These are phyloP conservation scores for Hyperopisus bebe DNA, from an alignment of 2,113 vertebrate genomes.

Conservation along the genomic window DNA sequence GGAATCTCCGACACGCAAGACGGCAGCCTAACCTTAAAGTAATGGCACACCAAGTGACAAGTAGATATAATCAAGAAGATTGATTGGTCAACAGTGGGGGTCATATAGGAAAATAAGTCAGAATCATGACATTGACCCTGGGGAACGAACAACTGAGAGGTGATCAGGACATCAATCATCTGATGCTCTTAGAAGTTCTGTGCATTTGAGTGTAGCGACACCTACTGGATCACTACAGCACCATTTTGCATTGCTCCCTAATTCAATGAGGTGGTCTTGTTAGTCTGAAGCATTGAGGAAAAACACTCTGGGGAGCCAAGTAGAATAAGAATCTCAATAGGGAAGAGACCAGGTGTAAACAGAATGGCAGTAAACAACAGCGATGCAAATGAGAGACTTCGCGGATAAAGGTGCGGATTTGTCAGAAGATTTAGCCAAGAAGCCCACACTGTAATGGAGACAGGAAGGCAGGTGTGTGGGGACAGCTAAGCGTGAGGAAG, in stretches of 20 bases:
- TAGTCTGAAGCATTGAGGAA: background rate
- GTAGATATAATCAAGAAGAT: background rate
- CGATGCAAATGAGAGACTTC: background rate
- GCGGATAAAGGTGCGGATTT: background rate
- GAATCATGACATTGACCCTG: background rate
- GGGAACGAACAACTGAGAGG: background rate
- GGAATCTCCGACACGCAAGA: background rate
- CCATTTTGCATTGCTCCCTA: background rate
- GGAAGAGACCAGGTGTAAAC: background rate
- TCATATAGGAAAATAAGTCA: slow-evolving; percentile 12
- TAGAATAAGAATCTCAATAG: background rate
- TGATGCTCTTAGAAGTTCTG: background rate
- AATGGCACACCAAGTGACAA: background rate
- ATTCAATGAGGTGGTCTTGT: background rate
- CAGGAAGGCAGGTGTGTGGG: background rate
- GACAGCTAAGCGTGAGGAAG: background rate
- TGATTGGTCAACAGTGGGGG: background rate
- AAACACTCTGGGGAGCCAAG: background rate
- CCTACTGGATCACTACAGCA: background rate
- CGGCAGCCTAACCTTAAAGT: slow-evolving; percentile 3
- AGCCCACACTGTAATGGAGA: background rate
- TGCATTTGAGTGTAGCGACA: slow-evolving; percentile 4
- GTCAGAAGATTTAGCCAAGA: background rate
- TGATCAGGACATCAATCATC: background rate
- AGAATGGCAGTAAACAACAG: background rate